A percentile compares a stretch with the other conserved stretches of the same genome.
phyloP scores from a whole-genome alignment of 1,140 invertebrate genomes.

The Bombus polaris region DNA sequence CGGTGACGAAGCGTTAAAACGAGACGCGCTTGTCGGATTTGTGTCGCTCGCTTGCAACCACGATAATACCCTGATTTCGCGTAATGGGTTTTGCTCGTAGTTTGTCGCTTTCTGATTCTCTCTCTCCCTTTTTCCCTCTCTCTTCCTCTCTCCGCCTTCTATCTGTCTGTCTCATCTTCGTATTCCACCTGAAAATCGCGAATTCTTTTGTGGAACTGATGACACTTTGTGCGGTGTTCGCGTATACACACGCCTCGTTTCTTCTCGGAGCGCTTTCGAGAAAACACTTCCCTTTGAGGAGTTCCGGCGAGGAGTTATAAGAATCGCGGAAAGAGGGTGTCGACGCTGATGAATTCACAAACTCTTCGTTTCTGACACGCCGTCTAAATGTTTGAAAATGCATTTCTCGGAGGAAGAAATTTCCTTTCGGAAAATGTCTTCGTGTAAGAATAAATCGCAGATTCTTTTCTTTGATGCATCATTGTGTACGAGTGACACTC shows the following conservation, averaged over 20 bases:
- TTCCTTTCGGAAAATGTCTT: neutral
- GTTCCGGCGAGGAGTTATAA: no score
- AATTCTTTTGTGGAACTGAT: neutral
- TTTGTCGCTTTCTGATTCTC: constrained; percentile 19
- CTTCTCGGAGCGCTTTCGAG: neutral
- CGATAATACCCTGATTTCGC: constrained; percentile 41
- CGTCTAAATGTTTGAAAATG: constrained; percentile 6
- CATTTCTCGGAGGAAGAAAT: no score
- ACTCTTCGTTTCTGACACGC: neutral
- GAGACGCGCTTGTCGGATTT: constrained; percentile 44
- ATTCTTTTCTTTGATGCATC: neutral
- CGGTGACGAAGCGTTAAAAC: constrained; percentile 52
- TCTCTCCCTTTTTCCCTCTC: neutral
- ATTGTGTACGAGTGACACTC: neutral
- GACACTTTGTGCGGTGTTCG: neutral
- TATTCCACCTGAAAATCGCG: neutral
- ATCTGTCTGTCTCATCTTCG: neutral
- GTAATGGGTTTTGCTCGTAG: constrained; percentile 37
- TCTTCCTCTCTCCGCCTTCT: no score
- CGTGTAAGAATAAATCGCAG: neutral
- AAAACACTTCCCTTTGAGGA: neutral
- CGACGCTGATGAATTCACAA: neutral
- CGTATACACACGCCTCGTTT: neutral
- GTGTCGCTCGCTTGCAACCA: constrained; percentile 42
- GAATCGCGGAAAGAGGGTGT: neutral